Evolutionary conservation across 1,140 invertebrate species (phyloP), one percentile per base, ranked within the genome.

Genomic region (Adoxophyes honmai): DNA sequence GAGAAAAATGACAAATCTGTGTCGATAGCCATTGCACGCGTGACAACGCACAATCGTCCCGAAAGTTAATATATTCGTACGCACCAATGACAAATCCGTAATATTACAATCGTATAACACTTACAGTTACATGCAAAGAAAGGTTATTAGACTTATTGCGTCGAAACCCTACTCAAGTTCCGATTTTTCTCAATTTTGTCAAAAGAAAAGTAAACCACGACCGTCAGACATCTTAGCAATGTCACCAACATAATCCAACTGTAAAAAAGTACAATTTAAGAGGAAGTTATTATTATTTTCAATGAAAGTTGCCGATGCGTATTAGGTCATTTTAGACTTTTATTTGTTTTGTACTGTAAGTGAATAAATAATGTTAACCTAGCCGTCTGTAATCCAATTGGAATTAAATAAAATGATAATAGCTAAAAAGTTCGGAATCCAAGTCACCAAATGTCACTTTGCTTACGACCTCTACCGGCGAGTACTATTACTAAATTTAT

Each of bases 11-110:
- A 75, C 81, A 84, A 88, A 84, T 82, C 79, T 85, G 73, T 86
- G 81, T 86, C 81, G 85, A 84, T 80, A 83, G 82, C 74, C 77
- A 85, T 82, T 71, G 81, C 81, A 86, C 80, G 85, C 81, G 83
- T 86, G 83, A 88, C 83, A 79, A 84, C 76, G 85, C 83, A 86
- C 68, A 84, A 78, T 88, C 70, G 82, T 70, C 66, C 53, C 55
- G 55, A 72, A 64, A 56, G 52, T 60, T 57, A 56, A 54, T 59
- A 35, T 61, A 21, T 38, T 57, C 57, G 33, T 11, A 10, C 34
- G 9, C 36, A 52, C 52, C 35, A 21, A 54, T 56, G 36, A 33
- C 36, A 61, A 60, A 62, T 51, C 9, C 52, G 11, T 60, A 59
- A 34, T 54, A 64, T 63, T 68, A 67, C 59, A 66, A 38, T 60